Base-by-base conservation (phyloP, 2,797 vertebrate species). In the Cyclopterus lumpus region DNA sequence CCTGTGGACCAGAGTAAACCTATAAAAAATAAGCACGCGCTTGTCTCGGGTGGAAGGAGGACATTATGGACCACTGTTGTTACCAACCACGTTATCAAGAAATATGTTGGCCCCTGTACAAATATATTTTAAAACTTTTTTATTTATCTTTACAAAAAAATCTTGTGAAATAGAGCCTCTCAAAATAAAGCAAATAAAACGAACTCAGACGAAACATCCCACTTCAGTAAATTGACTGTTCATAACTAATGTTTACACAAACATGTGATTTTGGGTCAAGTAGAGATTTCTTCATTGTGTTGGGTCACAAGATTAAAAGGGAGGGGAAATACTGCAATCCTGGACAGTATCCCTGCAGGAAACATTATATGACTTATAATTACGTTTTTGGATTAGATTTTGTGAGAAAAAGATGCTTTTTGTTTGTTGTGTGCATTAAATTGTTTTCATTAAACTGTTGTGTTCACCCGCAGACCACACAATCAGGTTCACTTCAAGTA, bases 291-390 rank as follows among this genome's bases (percentile, higher is more conserved):
- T 28, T 54, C 6, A 67, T 32, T 32, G 14, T 55, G 20, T 30
- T 1, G 5, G 7, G 3, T 46, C 44, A 20, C 18, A 46, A 46
- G 42, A 44, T 36, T n/a, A n/a, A 40, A 53, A 15, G 11, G 34
- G 5, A 16, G 6, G 0, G 0, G 30, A 11, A n/a, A 8, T 2
- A 36, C 12, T 46, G 3, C 1, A 2, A 3, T 26, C 12, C n/a
- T 48, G 3, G 60, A 6, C 4, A 53, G 20, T 34, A n/a, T 38
- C 18, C 36, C 20, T 28, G 22, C 22, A 26, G 1, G 16, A 55
- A 44, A 34, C 26, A 38, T 20, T 36, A 20, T 48, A 32, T 22
- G 10, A 22, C 30, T 40, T 15, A 57, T 18, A 40, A 22, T 46
- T 3, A 8, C 6, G 8, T 26, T 8, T 46, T 58, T 3, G 22